These are phyloP conservation scores for Meteorus cinctellus DNA, from an alignment of 2,888 invertebrate genomes.

Conservation along the genomic window DNA sequence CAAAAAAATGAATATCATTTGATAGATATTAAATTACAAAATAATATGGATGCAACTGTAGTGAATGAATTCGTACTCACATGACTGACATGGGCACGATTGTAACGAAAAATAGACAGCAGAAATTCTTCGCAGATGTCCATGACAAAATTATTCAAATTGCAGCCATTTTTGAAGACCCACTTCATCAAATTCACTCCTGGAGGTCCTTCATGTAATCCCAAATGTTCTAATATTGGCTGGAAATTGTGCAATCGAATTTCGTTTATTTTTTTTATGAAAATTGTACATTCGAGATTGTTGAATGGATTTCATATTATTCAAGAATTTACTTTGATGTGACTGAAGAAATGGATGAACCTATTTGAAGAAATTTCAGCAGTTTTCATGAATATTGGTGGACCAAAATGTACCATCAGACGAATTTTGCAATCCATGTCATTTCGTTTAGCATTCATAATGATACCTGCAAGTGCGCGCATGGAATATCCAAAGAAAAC, in stretches of 20 bases:
- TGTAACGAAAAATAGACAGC: neutral
- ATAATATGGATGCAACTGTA: neutral
- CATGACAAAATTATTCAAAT: neutral
- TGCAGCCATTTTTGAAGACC: neutral
- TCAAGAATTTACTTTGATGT: slow-evolving; percentile 65
- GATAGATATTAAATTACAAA: neutral
- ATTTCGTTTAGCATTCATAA: slow-evolving; percentile 79
- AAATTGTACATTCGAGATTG: neutral
- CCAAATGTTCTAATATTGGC: neutral
- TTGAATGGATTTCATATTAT: too few species aligned
- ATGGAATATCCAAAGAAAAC: slow-evolving; percentile 89
- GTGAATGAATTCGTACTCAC: neutral
- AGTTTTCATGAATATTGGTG: slow-evolving; percentile 60
- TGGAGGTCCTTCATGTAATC: neutral
- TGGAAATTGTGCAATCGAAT: neutral
- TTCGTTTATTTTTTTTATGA: neutral
- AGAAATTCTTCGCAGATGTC: neutral
- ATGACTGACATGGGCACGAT: neutral
- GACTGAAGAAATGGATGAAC: slow-evolving; percentile 77
- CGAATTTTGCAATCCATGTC: slow-evolving; percentile 81
- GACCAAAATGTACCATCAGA: slow-evolving; percentile 81
- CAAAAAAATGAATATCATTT: neutral
- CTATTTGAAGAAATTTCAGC: neutral
- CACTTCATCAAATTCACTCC: neutral
- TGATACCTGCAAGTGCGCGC: slow-evolving; percentile 82